Evolutionary conservation across 2,888 invertebrate genomes (phyloP), one percentile per base, ranked within the genome.

Genomic region (Horisme vitalbata): DNA sequence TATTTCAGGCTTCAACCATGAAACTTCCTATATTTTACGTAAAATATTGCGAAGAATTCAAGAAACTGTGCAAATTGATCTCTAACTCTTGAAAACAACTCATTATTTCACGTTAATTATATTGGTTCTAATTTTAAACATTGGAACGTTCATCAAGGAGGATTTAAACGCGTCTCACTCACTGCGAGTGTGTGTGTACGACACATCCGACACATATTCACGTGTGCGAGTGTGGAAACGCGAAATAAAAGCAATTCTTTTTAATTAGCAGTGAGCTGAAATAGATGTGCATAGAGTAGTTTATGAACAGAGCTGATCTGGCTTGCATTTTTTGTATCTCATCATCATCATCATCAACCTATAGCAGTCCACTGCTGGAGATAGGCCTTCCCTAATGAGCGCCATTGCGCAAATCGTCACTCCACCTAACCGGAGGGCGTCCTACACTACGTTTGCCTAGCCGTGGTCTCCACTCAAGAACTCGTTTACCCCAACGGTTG

Each of bases 241-340:
- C 82, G 71, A 86, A 88, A 89, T 88, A 89, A 89, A 86, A 88
- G 83, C 86, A 83, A 88, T 89, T 87, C 86, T 88, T 89, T 88
- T 83, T 88, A 89, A 88, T 88, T 87, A 89, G 80, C 84, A 70
- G 72, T 69, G 71, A 75, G 77, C 6, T 64, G 67, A 84, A 87
- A 87, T 88, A 88, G 83, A 83, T 53, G 49, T n/a, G n/a, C 48
- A 39, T 27, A 49, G 34, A 49, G 13, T 37, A 31, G 23, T n/a
- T 30, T 27, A 10, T 10, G 37, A 8, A 44, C 13, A 49, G 49
- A 41, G 18, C 24, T 20, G 39, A n/a, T n/a, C n/a, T n/a, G n/a
- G n/a, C n/a, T n/a, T n/a, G n/a, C n/a, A n/a, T n/a, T n/a, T n/a
- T n/a, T n/a, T n/a, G n/a, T n/a, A n/a, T n/a, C n/a, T n/a, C n/a